phyloP scores from a whole-genome alignment of 2,797 vertebrate genomes.

The Hafferia zeledoni region DNA sequence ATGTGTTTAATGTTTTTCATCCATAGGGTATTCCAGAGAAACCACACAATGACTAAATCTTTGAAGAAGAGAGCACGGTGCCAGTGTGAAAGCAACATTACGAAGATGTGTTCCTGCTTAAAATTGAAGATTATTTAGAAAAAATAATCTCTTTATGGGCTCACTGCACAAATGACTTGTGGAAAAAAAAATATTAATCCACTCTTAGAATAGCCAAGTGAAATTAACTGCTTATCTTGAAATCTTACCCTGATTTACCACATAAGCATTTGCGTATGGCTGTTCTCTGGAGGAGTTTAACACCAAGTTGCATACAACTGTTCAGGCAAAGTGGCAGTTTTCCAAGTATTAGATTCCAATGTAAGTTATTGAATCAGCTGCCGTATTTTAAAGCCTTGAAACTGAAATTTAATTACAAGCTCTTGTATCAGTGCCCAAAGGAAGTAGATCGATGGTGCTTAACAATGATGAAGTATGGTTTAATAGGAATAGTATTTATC shows the following conservation, averaged over 20 bases:
- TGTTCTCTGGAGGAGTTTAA: constrained; percentile 48
- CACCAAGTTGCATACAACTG: constrained; percentile 27
- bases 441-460: constrained; percentile 73
- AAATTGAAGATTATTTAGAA: constrained; percentile 62
- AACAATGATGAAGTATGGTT: constrained; percentile 57
- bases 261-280: constrained; percentile 17
- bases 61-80: background rate
- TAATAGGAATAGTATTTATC: constrained; percentile 75
- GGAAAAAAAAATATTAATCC: constrained; percentile 16
- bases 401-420: constrained; percentile 66
- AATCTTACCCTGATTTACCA: constrained; percentile 27
- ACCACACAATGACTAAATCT: constrained; percentile 87
- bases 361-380: constrained; percentile 69
- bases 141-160: constrained; percentile 62
- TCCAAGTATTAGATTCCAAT: constrained; percentile 61
- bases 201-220: constrained; percentile 56
- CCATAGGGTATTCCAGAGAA: constrained; percentile 89
- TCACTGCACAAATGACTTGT: constrained; percentile 64
- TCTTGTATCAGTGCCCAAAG: constrained; percentile 70
- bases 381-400: constrained; percentile 70
- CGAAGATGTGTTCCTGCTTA: constrained; percentile 19
- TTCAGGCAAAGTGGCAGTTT: constrained; percentile 41
- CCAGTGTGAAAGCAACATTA: constrained; percentile 40
- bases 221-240: constrained; percentile 54
- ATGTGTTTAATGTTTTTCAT: background rate